These are phyloP conservation scores for Drosophila quasianomalipes DNA, from an alignment of 2,888 invertebrate species.

Conservation along the genomic window DNA sequence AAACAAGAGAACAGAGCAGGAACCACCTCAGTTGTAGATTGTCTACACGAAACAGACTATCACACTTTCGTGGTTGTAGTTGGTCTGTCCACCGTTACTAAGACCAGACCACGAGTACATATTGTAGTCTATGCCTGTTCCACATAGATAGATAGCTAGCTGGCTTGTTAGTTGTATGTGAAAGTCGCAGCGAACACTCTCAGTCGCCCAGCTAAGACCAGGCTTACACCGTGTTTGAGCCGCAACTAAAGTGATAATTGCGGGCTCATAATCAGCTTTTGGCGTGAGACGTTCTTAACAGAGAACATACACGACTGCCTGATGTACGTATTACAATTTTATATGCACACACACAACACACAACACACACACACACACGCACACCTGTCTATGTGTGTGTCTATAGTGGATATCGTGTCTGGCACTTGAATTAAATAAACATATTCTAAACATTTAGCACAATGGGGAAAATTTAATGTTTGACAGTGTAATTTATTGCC, in stretches of 20 bases:
- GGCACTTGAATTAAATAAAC: conserved; percentile 8
- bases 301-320: conserved; percentile 40
- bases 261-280: conserved; percentile 75
- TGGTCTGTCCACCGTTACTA: conserved; percentile 64
- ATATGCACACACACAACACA: conserved; percentile 7
- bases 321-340: conserved; percentile 29
- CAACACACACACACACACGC: neutral
- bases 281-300: conserved; percentile 62
- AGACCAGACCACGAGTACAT: conserved; percentile 27
- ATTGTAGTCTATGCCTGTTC: conserved; percentile 51
- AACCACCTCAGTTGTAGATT: conserved; percentile 45
- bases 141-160: conserved; percentile 31
- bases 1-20: conserved; percentile 20
- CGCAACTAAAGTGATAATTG: conserved; percentile 74
- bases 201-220: conserved; percentile 51
- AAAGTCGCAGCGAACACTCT: conserved; percentile 39
- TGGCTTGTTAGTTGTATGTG: conserved; percentile 33
- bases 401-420: conserved; percentile 29
- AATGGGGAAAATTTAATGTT: conserved; percentile 25
- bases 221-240: conserved; percentile 60
- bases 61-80: conserved; percentile 62
- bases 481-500: conserved; percentile 21
- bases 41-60: conserved; percentile 71
- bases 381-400: conserved; percentile 12
- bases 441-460: conserved; percentile 15